A percentile compares a stretch with the other conserved stretches of the same genome.
Conservation (phyloP, 2,797 vertebrate species). For the Graptemys geographica region DNA sequence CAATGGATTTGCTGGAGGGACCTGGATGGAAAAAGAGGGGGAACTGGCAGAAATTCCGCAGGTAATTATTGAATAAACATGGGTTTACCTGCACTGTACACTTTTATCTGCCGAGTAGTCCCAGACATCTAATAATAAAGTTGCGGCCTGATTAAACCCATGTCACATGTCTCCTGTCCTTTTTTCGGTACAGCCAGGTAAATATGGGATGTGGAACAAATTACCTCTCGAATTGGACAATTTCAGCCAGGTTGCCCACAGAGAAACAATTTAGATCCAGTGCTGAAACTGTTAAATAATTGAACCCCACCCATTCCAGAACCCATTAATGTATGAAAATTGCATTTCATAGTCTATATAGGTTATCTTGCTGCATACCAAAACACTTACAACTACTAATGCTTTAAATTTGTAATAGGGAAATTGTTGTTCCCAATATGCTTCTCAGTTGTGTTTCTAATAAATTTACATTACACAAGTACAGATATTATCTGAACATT, state of each 20-base stretch:
- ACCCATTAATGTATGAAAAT: background rate
- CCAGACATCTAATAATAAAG: too few species aligned
- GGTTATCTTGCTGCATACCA: background rate
- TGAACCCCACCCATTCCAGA: background rate
- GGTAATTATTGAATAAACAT: too few species aligned
- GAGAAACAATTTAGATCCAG: background rate
- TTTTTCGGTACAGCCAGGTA: too few species aligned
- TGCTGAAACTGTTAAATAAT: background rate
- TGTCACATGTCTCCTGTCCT: too few species aligned
- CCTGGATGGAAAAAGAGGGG: too few species aligned
- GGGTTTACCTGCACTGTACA: too few species aligned
- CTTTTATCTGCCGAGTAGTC: too few species aligned
- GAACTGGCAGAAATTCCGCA: too few species aligned
- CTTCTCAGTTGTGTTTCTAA: background rate
- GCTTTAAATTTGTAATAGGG: background rate
- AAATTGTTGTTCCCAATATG: fast-evolving
- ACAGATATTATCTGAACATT: background rate
- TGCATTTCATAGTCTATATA: background rate
- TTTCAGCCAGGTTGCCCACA: background rate
- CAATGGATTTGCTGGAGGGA: too few species aligned
- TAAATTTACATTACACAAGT: background rate
- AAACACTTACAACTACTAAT: background rate
- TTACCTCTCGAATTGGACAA: background rate
- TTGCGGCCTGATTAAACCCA: too few species aligned
- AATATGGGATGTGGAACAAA: background rate